These are phyloP conservation scores for Eupithecia insigniata DNA, from an alignment of 2,888 invertebrate genomes.

Conservation along the genomic window DNA sequence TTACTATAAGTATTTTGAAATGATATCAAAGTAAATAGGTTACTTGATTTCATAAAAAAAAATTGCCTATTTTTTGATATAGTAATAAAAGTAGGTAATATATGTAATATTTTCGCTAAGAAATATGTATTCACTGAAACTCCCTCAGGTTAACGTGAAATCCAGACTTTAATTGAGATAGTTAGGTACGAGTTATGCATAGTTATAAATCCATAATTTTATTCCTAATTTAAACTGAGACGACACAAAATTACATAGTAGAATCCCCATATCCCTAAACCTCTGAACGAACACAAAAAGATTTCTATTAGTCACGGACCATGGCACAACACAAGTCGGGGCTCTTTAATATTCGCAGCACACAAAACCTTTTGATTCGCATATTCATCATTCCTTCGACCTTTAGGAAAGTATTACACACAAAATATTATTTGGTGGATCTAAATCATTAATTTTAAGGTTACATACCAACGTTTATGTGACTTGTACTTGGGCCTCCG, in stretches of 20 bases:
- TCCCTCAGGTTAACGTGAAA: background rate
- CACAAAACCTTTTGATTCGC: slow-evolving; percentile 41
- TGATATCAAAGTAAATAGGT: no score
- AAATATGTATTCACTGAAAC: background rate
- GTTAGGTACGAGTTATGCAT: background rate
- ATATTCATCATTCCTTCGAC: slow-evolving; percentile 37
- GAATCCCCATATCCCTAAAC: slow-evolving; percentile 36
- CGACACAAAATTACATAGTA: background rate
- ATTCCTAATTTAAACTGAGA: background rate
- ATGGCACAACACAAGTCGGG: slow-evolving; percentile 31
- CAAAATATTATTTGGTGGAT: slow-evolving; percentile 5
- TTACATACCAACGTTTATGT: no score
- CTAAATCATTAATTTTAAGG: slow-evolving; percentile 1
- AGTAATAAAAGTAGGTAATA: background rate
- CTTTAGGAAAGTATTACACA: slow-evolving; percentile 15
- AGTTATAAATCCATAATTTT: background rate
- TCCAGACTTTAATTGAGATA: background rate
- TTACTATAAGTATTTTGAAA: background rate
- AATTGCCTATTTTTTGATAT: no score
- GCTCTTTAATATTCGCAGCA: slow-evolving; percentile 45
- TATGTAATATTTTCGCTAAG: background rate
- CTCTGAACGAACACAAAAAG: slow-evolving; percentile 41
- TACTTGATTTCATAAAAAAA: no score
- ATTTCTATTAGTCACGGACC: slow-evolving; percentile 45
- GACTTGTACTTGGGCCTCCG: no score